phyloP scores from a whole-genome alignment of 1,140 invertebrate genomes.

The Drosophila tristis region DNA sequence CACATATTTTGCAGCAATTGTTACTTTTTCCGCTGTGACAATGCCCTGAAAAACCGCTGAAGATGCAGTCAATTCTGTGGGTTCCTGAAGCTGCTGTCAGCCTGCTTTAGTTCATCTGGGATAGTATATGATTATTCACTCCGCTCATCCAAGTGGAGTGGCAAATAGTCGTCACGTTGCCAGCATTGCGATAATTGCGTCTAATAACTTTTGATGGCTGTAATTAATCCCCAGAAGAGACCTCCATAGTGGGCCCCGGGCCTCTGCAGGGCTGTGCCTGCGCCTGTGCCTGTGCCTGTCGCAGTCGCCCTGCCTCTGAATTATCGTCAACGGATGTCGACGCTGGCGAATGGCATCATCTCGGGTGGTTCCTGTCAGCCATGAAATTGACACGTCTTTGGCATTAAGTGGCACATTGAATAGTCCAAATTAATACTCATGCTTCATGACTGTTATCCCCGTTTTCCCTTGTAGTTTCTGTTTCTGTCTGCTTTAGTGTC shows the following conservation, averaged over 20 bases:
- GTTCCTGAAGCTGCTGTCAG: too few relatives aligned
- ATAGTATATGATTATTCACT: conserved; percentile 14
- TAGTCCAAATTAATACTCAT: conserved; percentile 76
- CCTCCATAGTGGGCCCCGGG: conserved; percentile 1
- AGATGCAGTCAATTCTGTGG: too few relatives aligned
- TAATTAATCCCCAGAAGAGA: conserved; percentile 78
- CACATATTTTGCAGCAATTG: neutral
- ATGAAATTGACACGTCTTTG: conserved; percentile 81
- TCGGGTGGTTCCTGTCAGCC: conserved; percentile 66
- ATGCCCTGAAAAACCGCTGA: too few relatives aligned
- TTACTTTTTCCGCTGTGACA: too few relatives aligned
- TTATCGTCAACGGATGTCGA: conserved; percentile 30
- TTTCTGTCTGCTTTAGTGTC: neutral
- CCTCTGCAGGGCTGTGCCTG: conserved; percentile 11
- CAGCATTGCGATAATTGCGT: conserved; percentile 77
- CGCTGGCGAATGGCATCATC: conserved; percentile 35
- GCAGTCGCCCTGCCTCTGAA: neutral
- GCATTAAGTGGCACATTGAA: conserved; percentile 82
- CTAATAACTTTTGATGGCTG: conserved; percentile 82
- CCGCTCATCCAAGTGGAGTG: conserved; percentile 24
- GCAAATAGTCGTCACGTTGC: conserved; percentile 59
- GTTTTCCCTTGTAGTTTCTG: conserved; percentile 4
- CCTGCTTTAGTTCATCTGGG: too few relatives aligned
- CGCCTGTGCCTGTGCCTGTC: neutral
- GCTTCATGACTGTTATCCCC: conserved; percentile 36